A percentile compares a stretch with the other conserved stretches of the same genome.
These are phyloP conservation scores for Protophormia terraenovae DNA, from an alignment of 2,888 invertebrate genomes.

Conservation along the genomic window DNA sequence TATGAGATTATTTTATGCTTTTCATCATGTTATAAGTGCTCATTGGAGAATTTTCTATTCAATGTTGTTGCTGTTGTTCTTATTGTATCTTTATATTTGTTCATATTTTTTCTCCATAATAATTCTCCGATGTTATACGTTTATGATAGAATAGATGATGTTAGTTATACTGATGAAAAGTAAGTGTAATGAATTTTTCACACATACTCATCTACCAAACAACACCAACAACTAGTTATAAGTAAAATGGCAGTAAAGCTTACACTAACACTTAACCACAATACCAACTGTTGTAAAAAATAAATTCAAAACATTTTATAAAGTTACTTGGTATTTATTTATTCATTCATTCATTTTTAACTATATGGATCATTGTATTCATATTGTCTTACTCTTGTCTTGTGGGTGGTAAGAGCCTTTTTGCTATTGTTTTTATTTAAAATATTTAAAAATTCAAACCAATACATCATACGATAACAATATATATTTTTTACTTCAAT, in stretches of 20 bases:
- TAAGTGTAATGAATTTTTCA: conserved; percentile 50
- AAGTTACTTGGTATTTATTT: conserved; percentile 44
- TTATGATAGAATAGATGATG: conserved; percentile 50
- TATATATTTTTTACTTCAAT: neutral
- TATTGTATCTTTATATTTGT: conserved; percentile 1
- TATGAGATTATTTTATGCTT: conserved; percentile 52
- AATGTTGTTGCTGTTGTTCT: conserved; percentile 17
- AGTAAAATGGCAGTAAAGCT: neutral
- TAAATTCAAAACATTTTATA: conserved; percentile 51
- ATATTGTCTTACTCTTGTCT: neutral
- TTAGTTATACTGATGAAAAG: conserved; percentile 41
- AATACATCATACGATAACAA: neutral
- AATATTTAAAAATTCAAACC: conserved; percentile 14
- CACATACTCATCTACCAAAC: conserved; percentile 26
- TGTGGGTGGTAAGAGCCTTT: neutral
- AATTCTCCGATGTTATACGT: neutral
- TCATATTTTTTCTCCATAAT: neutral
- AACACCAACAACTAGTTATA: neutral
- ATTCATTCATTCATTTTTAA: conserved; percentile 35
- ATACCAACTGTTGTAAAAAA: conserved; percentile 25
- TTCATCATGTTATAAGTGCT: conserved; percentile 59
- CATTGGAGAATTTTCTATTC: conserved; percentile 44
- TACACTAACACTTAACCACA: neutral
- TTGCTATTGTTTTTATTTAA: neutral
- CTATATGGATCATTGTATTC: conserved; percentile 19